These are phyloP conservation scores for Patiria miniata DNA, from an alignment of 35 echinoderm and acorn worm genomes.

Conservation along the genomic window DNA sequence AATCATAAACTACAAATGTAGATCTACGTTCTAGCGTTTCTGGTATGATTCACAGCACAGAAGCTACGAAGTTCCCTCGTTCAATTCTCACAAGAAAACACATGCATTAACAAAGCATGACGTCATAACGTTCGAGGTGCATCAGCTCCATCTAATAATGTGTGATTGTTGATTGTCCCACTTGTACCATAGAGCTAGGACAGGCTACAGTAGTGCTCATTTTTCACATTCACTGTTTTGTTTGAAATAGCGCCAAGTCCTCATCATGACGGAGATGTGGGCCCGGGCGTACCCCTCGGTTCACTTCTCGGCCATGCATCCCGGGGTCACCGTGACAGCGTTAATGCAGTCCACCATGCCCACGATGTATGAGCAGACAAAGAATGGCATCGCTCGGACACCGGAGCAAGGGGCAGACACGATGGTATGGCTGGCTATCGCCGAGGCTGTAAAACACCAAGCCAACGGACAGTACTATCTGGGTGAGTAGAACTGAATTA, in stretches of 20 bases:
- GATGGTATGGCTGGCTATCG: conserved; percentile 68
- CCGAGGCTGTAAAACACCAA: conserved; percentile 40
- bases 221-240: not conserved
- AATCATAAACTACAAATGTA: too few species aligned
- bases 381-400: conserved; percentile 48
- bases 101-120: too few species aligned
- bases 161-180: too few species aligned
- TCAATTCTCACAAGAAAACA: too few species aligned
- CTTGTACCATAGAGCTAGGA: not conserved
- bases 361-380: conserved; percentile 40
- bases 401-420: conserved; percentile 89
- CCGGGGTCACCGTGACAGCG: conserved; percentile 80
- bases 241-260: conserved; percentile 66
- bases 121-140: too few species aligned
- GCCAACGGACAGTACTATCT: conserved; percentile 77
- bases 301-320: conserved; percentile 88
- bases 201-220: not conserved
- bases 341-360: conserved; percentile 67
- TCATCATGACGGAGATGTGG: conserved; percentile 92
- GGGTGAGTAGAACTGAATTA: conserved; percentile 68
- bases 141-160: too few species aligned
- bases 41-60: too few species aligned
- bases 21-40: too few species aligned
- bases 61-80: too few species aligned
- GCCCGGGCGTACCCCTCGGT: conserved; percentile 65